Percentiles rank a stretch among this genome's conserved stretches.
Conservation (phyloP, 2,888 invertebrate species). For the Piscicola geometra region DNA sequence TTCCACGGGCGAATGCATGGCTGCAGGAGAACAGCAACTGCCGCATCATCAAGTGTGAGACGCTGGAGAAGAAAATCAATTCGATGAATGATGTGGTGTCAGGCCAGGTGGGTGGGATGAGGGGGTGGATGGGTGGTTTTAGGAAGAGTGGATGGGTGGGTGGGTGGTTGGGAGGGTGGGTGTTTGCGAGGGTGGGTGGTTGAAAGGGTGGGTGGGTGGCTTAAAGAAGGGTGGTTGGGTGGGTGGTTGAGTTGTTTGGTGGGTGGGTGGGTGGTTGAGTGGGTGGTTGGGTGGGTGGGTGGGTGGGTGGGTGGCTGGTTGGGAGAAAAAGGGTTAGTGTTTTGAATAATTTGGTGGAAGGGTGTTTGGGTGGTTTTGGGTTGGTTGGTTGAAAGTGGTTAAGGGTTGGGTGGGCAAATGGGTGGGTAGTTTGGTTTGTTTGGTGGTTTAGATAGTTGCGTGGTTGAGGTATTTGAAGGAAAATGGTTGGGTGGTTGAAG, state of each 20-base stretch:
- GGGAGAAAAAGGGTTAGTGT: neutral
- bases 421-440: neutral
- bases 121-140: constrained; percentile 6
- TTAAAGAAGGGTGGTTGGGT: constrained; percentile 5
- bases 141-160: neutral
- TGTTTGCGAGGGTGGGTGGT: neutral
- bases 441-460: neutral
- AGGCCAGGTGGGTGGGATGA: constrained; percentile 29
- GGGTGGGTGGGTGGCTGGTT: neutral
- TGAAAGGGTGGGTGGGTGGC: neutral
- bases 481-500: no score
- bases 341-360: neutral
- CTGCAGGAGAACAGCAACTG: constrained; percentile 40
- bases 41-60: constrained; percentile 44
- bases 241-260: neutral
- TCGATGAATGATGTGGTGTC: constrained; percentile 39
- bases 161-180: neutral
- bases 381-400: neutral
- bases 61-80: constrained; percentile 43
- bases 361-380: neutral
- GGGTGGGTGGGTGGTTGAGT: neutral
- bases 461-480: no score
- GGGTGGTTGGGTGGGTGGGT: constrained; percentile 10
- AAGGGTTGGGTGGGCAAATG: neutral
- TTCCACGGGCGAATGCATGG: constrained; percentile 44